Evolutionary conservation across 2,888 invertebrate genomes (phyloP).

Genomic region (Limenitis arthemis): DNA sequence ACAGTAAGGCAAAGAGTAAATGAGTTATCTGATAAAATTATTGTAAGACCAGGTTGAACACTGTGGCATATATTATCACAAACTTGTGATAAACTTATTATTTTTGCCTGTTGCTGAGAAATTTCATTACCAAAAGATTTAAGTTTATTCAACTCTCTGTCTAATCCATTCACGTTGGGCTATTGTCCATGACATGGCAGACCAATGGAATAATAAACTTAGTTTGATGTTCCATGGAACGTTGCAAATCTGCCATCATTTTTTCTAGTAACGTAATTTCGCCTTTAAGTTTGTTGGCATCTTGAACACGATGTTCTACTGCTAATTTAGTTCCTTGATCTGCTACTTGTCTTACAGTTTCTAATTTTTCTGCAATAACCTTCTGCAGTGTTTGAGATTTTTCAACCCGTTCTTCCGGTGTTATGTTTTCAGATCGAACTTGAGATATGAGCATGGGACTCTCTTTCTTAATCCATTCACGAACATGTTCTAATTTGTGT

Average conservation of each 20-base stretch:
- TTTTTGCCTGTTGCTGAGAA: constrained; percentile 86
- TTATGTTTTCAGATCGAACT: constrained; percentile 81
- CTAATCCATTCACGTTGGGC: no score
- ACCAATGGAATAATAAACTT: no score
- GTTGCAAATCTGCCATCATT: constrained; percentile 82
- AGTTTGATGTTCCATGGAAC: constrained; percentile 82
- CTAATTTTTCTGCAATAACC: constrained; percentile 83
- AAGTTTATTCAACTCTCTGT: constrained; percentile 80
- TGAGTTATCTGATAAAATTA: constrained; percentile 84
- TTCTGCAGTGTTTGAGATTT: constrained; percentile 83
- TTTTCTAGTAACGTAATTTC: constrained; percentile 84
- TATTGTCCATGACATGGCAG: no score
- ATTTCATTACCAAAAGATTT: constrained; percentile 90
- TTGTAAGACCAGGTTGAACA: constrained; percentile 82
- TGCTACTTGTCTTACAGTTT: constrained; percentile 79
- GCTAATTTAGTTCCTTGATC: constrained; percentile 83
- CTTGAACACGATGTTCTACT: constrained; percentile 76
- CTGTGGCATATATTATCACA: constrained; percentile 85
- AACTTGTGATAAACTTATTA: constrained; percentile 83
- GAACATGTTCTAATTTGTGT: constrained; percentile 80
- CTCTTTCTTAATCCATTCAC: constrained; percentile 85
- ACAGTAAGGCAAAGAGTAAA: constrained; percentile 83
- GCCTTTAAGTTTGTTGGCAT: constrained; percentile 80
- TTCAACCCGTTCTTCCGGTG: constrained; percentile 86
- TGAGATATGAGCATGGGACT: constrained; percentile 83